phyloP scores from a whole-genome alignment of 2,888 invertebrate species.

The Therioaphis trifolii region DNA sequence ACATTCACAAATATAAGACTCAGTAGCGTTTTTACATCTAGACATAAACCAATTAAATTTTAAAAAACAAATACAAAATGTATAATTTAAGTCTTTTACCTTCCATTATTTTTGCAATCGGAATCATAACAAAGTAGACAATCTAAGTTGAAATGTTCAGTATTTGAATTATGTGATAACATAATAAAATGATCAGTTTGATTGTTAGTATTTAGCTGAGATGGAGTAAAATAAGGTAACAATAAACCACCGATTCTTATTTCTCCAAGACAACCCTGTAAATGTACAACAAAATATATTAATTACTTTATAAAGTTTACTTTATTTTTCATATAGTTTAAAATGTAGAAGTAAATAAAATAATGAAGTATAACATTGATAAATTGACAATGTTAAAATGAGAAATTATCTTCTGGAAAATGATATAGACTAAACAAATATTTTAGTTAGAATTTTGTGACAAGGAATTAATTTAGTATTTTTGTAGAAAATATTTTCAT shows the following conservation, averaged over 20 bases:
- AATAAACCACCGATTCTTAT: constrained; percentile 85
- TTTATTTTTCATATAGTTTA: neutral
- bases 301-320: neutral
- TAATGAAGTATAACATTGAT: too few species aligned
- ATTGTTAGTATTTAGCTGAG: constrained; percentile 75
- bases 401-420: too few species aligned
- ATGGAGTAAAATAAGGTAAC: constrained; percentile 85
- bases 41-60: neutral
- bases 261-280: constrained; percentile 87
- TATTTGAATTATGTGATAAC: constrained; percentile 44
- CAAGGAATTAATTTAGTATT: too few species aligned
- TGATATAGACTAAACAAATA: too few species aligned
- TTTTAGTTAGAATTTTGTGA: too few species aligned
- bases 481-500: too few species aligned
- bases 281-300: constrained; percentile 20
- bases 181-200: constrained; percentile 69
- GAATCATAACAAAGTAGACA: constrained; percentile 85
- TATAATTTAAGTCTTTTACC: constrained; percentile 63
- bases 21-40: constrained; percentile 73
- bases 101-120: constrained; percentile 77
- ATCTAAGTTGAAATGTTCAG: constrained; percentile 71
- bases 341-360: too few species aligned
- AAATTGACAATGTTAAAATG: too few species aligned
- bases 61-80: neutral
- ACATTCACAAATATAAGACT: constrained; percentile 83